Base-by-base conservation (phyloP, 2,888 invertebrate genomes). In the Agonum fuliginosum region DNA sequence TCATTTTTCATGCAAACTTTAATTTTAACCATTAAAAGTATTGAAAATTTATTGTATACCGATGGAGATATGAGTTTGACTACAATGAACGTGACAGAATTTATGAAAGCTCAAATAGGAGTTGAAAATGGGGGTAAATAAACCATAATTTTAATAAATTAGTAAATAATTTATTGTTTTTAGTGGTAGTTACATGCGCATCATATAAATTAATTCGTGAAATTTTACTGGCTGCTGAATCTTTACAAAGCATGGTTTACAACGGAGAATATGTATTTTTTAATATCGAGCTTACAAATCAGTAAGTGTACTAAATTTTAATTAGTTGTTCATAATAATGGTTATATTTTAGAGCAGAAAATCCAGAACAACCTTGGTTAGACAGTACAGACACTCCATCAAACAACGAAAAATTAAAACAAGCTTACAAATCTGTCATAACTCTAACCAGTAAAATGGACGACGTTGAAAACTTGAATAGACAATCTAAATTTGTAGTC, bases 251-350 rank as follows among this genome's bases (percentile, higher is more conserved):
- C 14, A 99, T 99, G 97, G 95, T 97, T 81, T 94, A 95, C 76
- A 95, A 95, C 78, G 98, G 98, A 4, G 98, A 99, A 88, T 99
- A 98, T 87, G 97, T 98, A 71, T 98, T 99, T 90, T 96, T 99
- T 89, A 99, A 97, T 87, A 96, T 99, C 83, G 98, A 98, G 86
- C 90, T 99, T 37, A 98, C 97, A 87, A 96, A 96, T 81, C 96
- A 97, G 98, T 98, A 88, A 92, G 93, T 86, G 76, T 48, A 58
- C 48, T 48, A 43, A 41, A 17, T 51, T 19, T 51, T 17, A 51
- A 51, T 10, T 51, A 51, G 2, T 17, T 17, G 4, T n/a, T 41
- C n/a, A 41, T 8, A 41, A 6, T 6, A 6, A 46, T 19, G 22
- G n/a, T 51, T 12, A 22, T 30, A 22, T 34, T 79, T 78, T 79